Conservation (phyloP, 2,113 vertebrate species). For the Prionailurus bengalensis region DNA sequence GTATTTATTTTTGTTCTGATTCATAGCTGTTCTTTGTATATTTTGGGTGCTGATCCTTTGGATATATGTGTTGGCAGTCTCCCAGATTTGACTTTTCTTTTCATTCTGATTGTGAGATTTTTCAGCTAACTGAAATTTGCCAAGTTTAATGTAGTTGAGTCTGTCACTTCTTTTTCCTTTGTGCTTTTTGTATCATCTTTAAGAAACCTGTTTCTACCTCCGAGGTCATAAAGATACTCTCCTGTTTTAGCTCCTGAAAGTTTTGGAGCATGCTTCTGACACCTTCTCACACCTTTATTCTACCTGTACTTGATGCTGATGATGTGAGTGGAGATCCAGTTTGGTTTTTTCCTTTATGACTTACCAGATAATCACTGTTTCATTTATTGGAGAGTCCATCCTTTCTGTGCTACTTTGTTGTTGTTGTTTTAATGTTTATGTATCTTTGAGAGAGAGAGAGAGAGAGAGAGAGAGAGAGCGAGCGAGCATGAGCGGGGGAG, state of each 20-base stretch:
- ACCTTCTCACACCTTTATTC: not conserved
- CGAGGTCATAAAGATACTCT: not conserved
- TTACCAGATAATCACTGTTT: not conserved
- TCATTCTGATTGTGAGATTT: not conserved
- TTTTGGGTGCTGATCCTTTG: slow-evolving; percentile 23
- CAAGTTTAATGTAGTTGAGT: not conserved
- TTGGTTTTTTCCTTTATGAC: not conserved
- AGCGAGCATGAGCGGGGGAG: too few species aligned
- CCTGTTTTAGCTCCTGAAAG: not conserved
- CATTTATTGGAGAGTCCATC: not conserved
- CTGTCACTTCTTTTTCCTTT: not conserved
- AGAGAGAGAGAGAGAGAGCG: too few species aligned
- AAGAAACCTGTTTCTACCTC: not conserved
- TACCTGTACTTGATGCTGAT: not conserved
- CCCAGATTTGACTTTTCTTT: not conserved
- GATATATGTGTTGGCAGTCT: not conserved
- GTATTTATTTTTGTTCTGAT: not conserved
- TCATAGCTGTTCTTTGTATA: not conserved
- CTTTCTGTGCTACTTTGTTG: not conserved
- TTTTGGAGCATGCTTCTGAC: not conserved
- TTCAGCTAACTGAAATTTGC: slow-evolving; percentile 1
- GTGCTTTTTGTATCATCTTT: not conserved
- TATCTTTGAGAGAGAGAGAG: too few species aligned
- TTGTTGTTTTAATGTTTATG: too few species aligned
- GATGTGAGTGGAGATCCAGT: not conserved